A percentile compares a stretch with the other conserved stretches of the same genome.
phyloP scores from a whole-genome alignment of 2,888 invertebrate genomes.

The Bellardia pandia region DNA sequence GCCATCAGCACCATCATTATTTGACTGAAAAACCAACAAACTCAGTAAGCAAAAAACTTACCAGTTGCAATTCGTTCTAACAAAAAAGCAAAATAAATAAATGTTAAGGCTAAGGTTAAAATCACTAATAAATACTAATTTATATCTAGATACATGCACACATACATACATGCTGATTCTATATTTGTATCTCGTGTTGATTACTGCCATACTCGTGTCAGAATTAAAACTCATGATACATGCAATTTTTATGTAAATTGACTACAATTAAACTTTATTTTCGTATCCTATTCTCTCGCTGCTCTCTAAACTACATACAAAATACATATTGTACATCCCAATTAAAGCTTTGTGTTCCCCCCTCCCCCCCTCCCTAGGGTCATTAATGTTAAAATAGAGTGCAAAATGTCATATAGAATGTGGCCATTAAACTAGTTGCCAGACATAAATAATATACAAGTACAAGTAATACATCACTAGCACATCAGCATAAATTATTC shows the following conservation, averaged over 20 bases:
- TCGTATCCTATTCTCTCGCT: neutral
- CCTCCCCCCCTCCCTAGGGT: too few relatives aligned
- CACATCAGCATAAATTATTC: neutral
- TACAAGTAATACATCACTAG: neutral
- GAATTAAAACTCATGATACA: slow-evolving; percentile 60
- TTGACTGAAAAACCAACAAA: neutral
- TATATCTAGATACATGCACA: slow-evolving; percentile 38
- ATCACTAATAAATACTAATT: slow-evolving; percentile 46
- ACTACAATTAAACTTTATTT: slow-evolving; percentile 48
- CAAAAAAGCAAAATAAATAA: slow-evolving; percentile 31
- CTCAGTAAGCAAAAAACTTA: neutral
- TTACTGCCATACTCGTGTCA: slow-evolving; percentile 51
- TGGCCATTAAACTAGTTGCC: neutral
- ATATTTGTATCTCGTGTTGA: slow-evolving; percentile 15
- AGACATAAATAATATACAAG: neutral
- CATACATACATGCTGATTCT: slow-evolving; percentile 1
- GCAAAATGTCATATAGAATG: slow-evolving; percentile 19
- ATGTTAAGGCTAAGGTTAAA: slow-evolving; percentile 73
- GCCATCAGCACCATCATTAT: neutral
- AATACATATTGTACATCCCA: neutral
- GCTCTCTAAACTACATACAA: neutral
- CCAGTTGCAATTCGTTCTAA: neutral
- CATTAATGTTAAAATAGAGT: slow-evolving; percentile 21
- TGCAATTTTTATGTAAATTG: slow-evolving; percentile 70
- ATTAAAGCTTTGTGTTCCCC: neutral